Evolutionary conservation across 2,888 invertebrate genomes (phyloP), one percentile per base, ranked within the genome.

Genomic region (Allacma fusca): DNA sequence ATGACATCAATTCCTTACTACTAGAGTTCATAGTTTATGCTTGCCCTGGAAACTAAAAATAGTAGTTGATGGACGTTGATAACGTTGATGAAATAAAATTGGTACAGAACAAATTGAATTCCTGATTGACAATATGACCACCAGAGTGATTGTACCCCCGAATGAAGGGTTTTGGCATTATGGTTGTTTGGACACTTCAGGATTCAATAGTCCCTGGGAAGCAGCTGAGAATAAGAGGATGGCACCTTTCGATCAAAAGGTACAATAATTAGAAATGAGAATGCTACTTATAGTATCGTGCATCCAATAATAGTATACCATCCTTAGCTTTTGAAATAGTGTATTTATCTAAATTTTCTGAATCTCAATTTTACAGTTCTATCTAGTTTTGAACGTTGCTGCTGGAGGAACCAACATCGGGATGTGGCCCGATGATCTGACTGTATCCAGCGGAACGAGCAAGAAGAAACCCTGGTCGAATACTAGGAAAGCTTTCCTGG

Each of bases 191-290:
- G 86, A 86, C 75, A 50, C 19, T 62, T 24, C 23, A 34, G n/a
- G 16, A n/a, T n/a, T n/a, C 1, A 21, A 62, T 65, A 87, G 87
- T 77, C 85, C 86, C 28, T 88, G 86, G 83, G 87, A 87, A 34
- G 23, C 23, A 62, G 88, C 89, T 0, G 85, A 87, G n/a, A 91
- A 91, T 85, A 87, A 87, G 7, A 83, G 85, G 65, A 89, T 92
- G 87, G 92, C 93, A 1, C 94, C 94, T 0, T 93, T 94, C 84
- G 93, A 94, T 86, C 89, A 91, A 85, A 89, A 92, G 88, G 85
- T 85, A 34, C 5, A 9, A 34, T 9, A 34, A 34, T 34, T 34
- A 34, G 34, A 9, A 34, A 34, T 34, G n/a, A 34, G 34, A 34
- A 34, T 34, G n/a, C 34, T 34, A 34, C 34, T 7, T 7, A 34